Percentiles rank a stretch among this genome's conserved stretches.
phyloP scores from a whole-genome alignment of 2,888 invertebrate genomes.

The Epirrhoe alternata region DNA sequence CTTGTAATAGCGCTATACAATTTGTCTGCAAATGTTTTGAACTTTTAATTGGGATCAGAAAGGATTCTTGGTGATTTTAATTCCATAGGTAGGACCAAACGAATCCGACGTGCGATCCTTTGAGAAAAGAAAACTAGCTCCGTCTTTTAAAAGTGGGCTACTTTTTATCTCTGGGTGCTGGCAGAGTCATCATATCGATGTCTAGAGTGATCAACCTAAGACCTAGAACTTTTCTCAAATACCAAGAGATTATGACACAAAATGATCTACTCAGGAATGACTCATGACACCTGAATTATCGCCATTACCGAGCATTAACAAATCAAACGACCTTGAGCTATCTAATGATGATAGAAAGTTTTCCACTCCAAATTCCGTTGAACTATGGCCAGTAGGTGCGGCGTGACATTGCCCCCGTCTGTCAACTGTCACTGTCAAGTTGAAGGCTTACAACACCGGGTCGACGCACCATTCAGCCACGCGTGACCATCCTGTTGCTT shows the following conservation, averaged over 20 bases:
- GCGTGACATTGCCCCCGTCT: constrained; percentile 43
- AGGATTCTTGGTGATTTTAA: too few relatives aligned
- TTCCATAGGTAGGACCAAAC: too few relatives aligned
- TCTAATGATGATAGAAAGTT: constrained; percentile 27
- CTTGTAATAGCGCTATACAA: constrained; percentile 1
- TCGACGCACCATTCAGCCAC: constrained; percentile 38
- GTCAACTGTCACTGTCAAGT: constrained; percentile 43
- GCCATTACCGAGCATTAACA: not conserved
- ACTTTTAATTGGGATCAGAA: not conserved
- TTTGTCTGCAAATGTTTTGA: not conserved
- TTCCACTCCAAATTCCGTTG: constrained; percentile 31
- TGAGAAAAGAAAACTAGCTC: too few relatives aligned
- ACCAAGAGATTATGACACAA: not conserved
- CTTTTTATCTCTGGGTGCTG: too few relatives aligned
- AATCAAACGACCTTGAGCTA: constrained; percentile 24
- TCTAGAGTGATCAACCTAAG: too few relatives aligned
- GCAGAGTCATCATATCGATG: too few relatives aligned
- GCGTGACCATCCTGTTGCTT: constrained; percentile 38
- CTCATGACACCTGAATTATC: not conserved
- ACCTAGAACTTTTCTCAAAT: too few relatives aligned
- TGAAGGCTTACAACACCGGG: constrained; percentile 41
- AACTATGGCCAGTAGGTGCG: constrained; percentile 39
- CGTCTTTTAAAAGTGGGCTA: too few relatives aligned
- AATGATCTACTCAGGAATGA: not conserved
- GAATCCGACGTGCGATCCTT: too few relatives aligned